Conservation (phyloP, 2,888 invertebrate genomes). For the Melikaiella ostensackeni region DNA sequence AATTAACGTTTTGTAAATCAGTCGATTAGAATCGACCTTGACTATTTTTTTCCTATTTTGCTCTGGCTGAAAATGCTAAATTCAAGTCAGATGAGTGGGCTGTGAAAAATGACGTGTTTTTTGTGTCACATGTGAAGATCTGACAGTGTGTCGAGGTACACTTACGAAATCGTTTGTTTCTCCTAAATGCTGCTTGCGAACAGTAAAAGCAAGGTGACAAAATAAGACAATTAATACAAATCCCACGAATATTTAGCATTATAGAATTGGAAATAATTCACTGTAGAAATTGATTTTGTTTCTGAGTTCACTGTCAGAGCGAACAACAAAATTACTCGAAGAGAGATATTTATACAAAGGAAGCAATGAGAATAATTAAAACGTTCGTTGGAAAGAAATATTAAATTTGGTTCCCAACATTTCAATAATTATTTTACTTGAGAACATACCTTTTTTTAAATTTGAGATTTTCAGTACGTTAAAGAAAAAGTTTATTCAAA, state of each 20-base stretch:
- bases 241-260: neutral
- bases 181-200: conserved; percentile 77
- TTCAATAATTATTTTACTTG: too few species aligned
- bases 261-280: neutral
- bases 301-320: neutral
- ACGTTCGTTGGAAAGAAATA: neutral
- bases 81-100: conserved; percentile 6
- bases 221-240: conserved; percentile 31
- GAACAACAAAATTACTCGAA: neutral
- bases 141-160: conserved; percentile 64
- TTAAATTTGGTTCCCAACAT: too few species aligned
- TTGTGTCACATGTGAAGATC: conserved; percentile 53
- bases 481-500: neutral
- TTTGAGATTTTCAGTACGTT: too few species aligned
- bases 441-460: too few species aligned
- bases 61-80: neutral
- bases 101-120: conserved; percentile 24
- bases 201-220: conserved; percentile 56
- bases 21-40: neutral
- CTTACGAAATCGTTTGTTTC: conserved; percentile 77
- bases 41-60: neutral
- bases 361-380: neutral
- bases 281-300: neutral
- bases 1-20: neutral
- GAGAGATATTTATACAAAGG: neutral